These are phyloP conservation scores for Dynastes maya DNA, from an alignment of 2,888 invertebrate genomes.

Conservation along the genomic window DNA sequence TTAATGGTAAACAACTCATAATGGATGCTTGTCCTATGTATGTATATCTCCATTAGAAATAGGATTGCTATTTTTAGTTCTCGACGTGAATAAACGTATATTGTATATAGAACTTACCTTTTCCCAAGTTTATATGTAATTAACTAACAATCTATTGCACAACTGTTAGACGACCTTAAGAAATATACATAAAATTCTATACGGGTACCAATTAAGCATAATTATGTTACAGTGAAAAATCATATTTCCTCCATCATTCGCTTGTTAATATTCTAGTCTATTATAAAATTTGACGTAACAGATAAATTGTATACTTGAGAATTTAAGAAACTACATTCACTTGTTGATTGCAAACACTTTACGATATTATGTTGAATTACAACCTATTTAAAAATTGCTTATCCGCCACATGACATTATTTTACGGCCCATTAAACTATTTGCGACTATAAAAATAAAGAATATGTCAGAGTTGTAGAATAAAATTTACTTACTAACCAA, in stretches of 20 bases:
- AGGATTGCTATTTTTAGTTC: neutral
- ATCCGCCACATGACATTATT: no score
- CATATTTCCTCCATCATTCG: neutral
- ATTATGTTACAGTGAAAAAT: slow-evolving; percentile 12
- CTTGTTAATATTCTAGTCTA: neutral
- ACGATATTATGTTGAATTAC: no score
- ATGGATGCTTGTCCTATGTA: neutral
- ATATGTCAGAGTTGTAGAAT: no score
- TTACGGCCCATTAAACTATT: no score
- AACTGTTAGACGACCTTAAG: slow-evolving; percentile 12
- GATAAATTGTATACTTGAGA: slow-evolving; percentile 4
- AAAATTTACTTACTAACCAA: no score
- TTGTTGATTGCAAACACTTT: neutral
- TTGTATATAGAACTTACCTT: neutral
- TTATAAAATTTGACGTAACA: slow-evolving; percentile 5
- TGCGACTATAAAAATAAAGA: no score
- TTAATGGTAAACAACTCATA: neutral
- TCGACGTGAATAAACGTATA: neutral
- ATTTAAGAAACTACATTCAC: slow-evolving; percentile 2
- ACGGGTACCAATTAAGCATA: slow-evolving; percentile 7
- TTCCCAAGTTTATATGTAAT: neutral
- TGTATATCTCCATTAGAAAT: neutral
- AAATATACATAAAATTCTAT: slow-evolving; percentile 14
- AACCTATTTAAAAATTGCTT: no score
- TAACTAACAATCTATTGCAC: slow-evolving; percentile 10